These are phyloP conservation scores for Mormyrus iriodes DNA, from an alignment of 2,113 vertebrate species.

Conservation along the genomic window DNA sequence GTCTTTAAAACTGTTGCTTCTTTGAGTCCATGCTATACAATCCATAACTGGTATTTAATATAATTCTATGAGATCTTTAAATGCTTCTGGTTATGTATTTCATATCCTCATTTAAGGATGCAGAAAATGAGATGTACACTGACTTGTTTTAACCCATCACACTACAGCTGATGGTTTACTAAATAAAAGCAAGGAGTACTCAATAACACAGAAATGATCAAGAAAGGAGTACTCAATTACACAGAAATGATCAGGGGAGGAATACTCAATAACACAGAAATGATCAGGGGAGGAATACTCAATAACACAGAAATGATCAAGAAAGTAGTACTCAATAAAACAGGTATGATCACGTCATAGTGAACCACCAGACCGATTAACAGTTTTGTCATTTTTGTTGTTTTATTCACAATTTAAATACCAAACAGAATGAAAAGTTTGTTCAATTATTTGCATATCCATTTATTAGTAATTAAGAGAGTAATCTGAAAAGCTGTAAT, in stretches of 20 bases:
- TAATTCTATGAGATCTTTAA: not conserved
- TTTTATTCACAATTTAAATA: not conserved
- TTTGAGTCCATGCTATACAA: not conserved
- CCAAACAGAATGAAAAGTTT: not conserved
- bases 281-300: not conserved
- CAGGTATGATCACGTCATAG: not conserved
- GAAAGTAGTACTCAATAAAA: not conserved
- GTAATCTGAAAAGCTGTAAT: not conserved
- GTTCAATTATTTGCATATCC: not conserved
- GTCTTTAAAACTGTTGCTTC: not conserved
- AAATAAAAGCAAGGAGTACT: not conserved
- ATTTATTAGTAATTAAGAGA: not conserved
- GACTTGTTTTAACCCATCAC: not conserved
- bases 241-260: not conserved
- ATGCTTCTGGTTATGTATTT: not conserved
- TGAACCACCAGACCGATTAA: not conserved
- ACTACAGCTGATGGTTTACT: not conserved
- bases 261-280: not conserved
- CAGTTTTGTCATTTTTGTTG: not conserved
- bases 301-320: not conserved
- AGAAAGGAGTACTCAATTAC: not conserved
- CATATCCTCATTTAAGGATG: not conserved
- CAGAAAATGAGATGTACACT: not conserved
- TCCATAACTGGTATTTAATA: not conserved
- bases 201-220: not conserved